Evolutionary conservation across 2,888 invertebrate genomes (phyloP), one percentile per base, ranked within the genome.

Genomic region (Fissipunctia ypsillon): DNA sequence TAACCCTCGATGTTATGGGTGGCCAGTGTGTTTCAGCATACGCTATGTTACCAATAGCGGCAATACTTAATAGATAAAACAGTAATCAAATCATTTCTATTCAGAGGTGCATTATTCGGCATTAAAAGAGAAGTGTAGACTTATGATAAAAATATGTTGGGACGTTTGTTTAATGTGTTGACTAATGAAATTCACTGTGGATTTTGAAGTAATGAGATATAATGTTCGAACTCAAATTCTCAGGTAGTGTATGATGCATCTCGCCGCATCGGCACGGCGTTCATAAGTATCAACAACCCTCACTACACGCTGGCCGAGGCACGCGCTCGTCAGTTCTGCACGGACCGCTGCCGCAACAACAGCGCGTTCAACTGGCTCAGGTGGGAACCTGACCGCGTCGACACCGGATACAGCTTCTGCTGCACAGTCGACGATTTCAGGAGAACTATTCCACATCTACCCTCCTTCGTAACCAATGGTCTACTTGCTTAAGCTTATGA

Each of bases 221-320:
- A 41, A 22, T 14, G 7, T 41, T 16, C 5, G 28, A 64, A 9
- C 9, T 28, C 3, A 19, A 22, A 41, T 31, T 70, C 19, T 14
- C 74, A 97, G 95, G 96, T 97, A 12, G 95, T 97, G 0, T 96
- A 97, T 84, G 97, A 97, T 72, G 93, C 95, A 0, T 87, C 86
- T 0, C 93, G 90, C 1, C 92, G 95, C 9, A 89, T 95, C 3
- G 97, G 97, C 0, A 95, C 97, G 0, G 97, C 97, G 3, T 96
- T 97, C 84, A 87, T 97, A 10, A 96, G 97, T 54, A 95, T 97
- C 72, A 97, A 97, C 92, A 97, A 97, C 87, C 97, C 97, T 0
- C 94, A 97, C 91, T 95, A 95, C 87, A 93, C 93, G 0, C 80
- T 89, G 43, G 91, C 88, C 0, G 96, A 96, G 71, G 95, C 91